Base-by-base conservation (phyloP, 2,888 invertebrate genomes). In the Neocrepidodera transversa region DNA sequence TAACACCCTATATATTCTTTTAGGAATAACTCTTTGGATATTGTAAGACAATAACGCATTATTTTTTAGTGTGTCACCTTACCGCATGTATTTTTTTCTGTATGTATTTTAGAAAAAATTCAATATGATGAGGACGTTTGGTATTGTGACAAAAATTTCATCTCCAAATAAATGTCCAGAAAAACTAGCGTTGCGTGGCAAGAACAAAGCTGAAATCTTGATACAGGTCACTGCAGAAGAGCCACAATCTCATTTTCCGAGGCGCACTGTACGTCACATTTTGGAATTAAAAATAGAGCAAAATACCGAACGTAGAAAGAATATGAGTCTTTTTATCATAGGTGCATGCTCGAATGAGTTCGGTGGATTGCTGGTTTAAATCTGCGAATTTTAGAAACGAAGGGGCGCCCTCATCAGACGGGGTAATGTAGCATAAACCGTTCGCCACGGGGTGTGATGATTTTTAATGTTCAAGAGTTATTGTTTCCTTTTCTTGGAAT, bases 371-470 rank as follows among this genome's bases (percentile, higher is more conserved):
- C n/a, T n/a, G n/a, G 45, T 10, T 45, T 45, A 45, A 45, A 45
- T 45, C 45, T 45, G 45, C 45, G 45, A 45, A 45, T 45, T 45
- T 26, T 26, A 45, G 45, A 45, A 26, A 14, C 26, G 14, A 26
- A 20, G 26, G 45, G 26, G 45, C 45, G 23, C 26, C 26, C 10
- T 45, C 45, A 16, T 26, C 23, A 14, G 28, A 16, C 48, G 48
- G 16, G 30, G 62, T 65, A 65, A 65, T 65, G 65, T 65, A 65
- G 63, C 65, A 65, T 65, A 59, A 65, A 63, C 60, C 57, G 55
- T 53, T 49, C 60, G 53, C 54, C 23, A 36, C 13, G 32, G 50
- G 30, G 58, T 56, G 61, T 32, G 61, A 58, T 59, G 58, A 50
- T 60, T 65, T 65, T 65, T 65, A 65, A 63, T 62, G 58, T 62